Evolutionary conservation across 2,888 invertebrate species (phyloP), one percentile per base, ranked within the genome.

Genomic region (Baronia brevicornis): DNA sequence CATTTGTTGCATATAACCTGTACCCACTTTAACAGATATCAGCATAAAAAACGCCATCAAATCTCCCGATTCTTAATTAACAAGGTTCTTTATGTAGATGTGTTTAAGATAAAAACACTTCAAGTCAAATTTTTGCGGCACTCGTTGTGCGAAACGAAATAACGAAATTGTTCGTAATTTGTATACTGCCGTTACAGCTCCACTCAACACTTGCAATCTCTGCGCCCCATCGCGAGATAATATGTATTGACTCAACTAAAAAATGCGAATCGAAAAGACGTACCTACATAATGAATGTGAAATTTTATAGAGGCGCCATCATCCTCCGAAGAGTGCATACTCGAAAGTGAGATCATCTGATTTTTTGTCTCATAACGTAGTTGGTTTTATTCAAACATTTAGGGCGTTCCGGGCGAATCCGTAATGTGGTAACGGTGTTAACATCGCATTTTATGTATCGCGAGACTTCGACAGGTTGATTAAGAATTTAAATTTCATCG

Each of bases 351-450:
- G 60, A 63, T 62, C 63, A 54, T 44, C 55, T 49, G 45, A 43
- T 53, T 48, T 45, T 48, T 64, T 67, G 72, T 69, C 77, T 64
- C 68, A 80, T 79, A 69, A 78, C 59, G 39, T 72, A 44, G 48
- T 49, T 43, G 43, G 57, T 64, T 77, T 79, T 79, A 79, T 77
- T 64, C 42, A 46, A 54, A 46, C 60, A 54, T 67, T 67, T 55
- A 54, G 48, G 58, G 50, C 51, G 55, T 62, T 70, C 73, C 43
- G 56, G 65, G 64, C 57, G 54, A 58, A 59, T 60, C 51, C 60
- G 66, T 71, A 74, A 77, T 74, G 72, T 65, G 67, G 51, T 61
- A 72, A 67, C 66, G 67, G 72, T 75, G 77, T 78, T 75, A 73
- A 72, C 67, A 67, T 60, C 60, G 59, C 61, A 67, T 65, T 75